Evolutionary conservation across 30 jellyfish, hydroid and myxozoan species (phyloP), one percentile per base, ranked within the genome.

Genomic region (Pseudorhiza aurosa): DNA sequence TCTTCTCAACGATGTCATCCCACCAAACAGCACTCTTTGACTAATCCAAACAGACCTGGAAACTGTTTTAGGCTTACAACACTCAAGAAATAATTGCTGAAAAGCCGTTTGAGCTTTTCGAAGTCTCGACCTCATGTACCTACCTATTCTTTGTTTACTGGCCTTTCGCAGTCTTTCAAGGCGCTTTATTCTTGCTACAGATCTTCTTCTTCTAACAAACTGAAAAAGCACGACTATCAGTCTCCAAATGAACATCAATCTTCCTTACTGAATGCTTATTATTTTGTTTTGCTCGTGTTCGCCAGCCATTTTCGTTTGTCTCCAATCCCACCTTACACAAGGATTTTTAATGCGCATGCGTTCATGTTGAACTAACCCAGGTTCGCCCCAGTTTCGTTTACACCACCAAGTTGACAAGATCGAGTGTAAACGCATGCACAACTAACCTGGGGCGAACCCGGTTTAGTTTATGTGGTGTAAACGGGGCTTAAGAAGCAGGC

Each of bases 401-500:
- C 50, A 12, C 50, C 12, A 39, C 50, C 50, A 39, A 39, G 12
- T 39, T 12, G 50, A 39, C 50, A 39, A 39, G 12, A 7, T 39
- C 50, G 50, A 39, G 50, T 12, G 50, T 39, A 39, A 39, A 39
- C 50, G 50, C 50, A 7, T 39, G 67, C 67, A 51, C 67, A 51
- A 51, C n/a, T 39, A 39, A 39, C 12, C 50, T 7, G 50, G 12
- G 50, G 50, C 50, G 50, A n/a, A n/a, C n/a, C n/a, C n/a, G n/a
- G n/a, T n/a, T n/a, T n/a, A n/a, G n/a, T n/a, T n/a, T n/a, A n/a
- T n/a, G n/a, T n/a, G n/a, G n/a, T n/a, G n/a, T n/a, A n/a, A n/a
- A n/a, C n/a, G n/a, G n/a, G n/a, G n/a, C n/a, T n/a, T n/a, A n/a
- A n/a, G n/a, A n/a, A n/a, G n/a, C n/a, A n/a, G n/a, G n/a, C n/a